Evolutionary conservation across 2,888 invertebrate genomes (phyloP), one percentile per base, ranked within the genome.

Genomic region (Malacosoma neustria): DNA sequence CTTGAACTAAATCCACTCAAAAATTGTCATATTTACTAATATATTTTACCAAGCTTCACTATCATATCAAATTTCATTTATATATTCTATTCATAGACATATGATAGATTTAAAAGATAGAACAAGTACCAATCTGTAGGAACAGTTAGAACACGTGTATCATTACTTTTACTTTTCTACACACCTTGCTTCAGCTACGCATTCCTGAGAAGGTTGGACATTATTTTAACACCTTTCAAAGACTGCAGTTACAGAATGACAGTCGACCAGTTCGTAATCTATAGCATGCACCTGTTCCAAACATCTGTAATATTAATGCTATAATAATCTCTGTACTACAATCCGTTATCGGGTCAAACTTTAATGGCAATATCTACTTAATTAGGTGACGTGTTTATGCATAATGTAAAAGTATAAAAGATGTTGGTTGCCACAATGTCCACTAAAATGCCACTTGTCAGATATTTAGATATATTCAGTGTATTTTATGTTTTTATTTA

Each of bases 301-400:
- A 42, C 48, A 46, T 35, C 11, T 32, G 32, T 32, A 32, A 1
- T n/a, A 38, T 30, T 42, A 31, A 33, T 34, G 30, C 34, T 38
- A 36, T 12, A 30, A 30, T 15, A 37, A 29, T 38, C 36, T 30
- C 11, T 13, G 34, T 4, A 29, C 14, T 34, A n/a, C 14, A 14
- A 13, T 29, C 22, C 34, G 11, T 34, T 14, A 22, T 14, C 13
- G n/a, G 9, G 14, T 33, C 14, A 15, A 33, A 13, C 3, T 14
- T 9, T 33, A 11, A 3, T 14, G 11, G 22, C 30, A 35, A 30
- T 11, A 35, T 43, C 22, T 2, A 5, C 22, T 22, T 22, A 22
- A 22, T 22, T 3, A 22, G 22, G 22, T 22, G 4, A 22, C 5
- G 22, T 22, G 6, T 22, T 22, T 22, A 22, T 22, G 22, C 22